Conservation (phyloP, 2,888 invertebrate genomes). For the Eurytoma californica region DNA sequence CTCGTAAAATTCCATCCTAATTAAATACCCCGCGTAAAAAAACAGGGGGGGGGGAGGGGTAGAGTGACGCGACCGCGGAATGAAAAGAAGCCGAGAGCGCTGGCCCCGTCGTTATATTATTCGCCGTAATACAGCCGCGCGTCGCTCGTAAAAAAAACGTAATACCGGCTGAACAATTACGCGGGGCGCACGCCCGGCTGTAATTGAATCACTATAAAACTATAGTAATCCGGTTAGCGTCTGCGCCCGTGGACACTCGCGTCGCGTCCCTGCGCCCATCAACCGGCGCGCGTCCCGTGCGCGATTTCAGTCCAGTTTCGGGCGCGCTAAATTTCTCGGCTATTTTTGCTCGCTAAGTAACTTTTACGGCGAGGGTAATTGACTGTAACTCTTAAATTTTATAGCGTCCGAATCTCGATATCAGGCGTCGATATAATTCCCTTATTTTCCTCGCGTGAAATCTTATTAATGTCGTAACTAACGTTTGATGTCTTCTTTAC, state of each 20-base stretch:
- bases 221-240: constrained; percentile 48
- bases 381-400: no score
- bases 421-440: background rate
- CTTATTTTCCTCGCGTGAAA: background rate
- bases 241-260: background rate
- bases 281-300: background rate
- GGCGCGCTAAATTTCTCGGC: background rate
- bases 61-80: background rate
- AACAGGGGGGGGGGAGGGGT: background rate
- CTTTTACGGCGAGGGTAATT: background rate
- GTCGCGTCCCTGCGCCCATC: background rate
- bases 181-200: constrained; percentile 2
- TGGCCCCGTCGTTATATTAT: no score
- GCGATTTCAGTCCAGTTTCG: background rate
- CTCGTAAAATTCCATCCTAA: constrained; percentile 36
- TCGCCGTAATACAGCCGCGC: background rate
- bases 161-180: constrained; percentile 35
- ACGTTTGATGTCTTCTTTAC: background rate
- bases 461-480: background rate
- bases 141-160: constrained; percentile 40
- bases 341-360: background rate
- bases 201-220: constrained; percentile 51
- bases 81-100: constrained; percentile 1
- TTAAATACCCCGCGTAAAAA: constrained; percentile 34
- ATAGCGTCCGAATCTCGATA: background rate